Percentiles rank a stretch among this genome's conserved stretches.
Conservation (phyloP, 2,888 invertebrate species). For the Synanthedon myopaeformis region DNA sequence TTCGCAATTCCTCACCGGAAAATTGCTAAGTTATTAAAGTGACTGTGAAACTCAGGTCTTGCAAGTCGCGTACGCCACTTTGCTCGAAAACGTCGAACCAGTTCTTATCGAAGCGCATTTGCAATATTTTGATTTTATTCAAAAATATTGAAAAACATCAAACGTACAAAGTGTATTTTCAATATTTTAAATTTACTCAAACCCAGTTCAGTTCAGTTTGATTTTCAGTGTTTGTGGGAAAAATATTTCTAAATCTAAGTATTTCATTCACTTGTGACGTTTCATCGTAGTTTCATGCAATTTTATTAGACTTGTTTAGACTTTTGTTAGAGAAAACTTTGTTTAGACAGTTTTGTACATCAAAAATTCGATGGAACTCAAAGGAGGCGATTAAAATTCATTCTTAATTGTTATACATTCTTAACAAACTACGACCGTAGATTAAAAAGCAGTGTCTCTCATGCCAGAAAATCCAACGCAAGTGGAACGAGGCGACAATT, state of each 20-base stretch:
- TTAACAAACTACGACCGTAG: neutral
- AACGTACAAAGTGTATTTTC: no score
- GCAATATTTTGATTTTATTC: no score
- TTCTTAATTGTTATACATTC: neutral
- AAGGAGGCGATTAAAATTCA: neutral
- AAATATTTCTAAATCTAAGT: no score
- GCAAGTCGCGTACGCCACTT: neutral
- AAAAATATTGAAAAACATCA: no score
- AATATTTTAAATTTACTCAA: no score
- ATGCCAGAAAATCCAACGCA: constrained; percentile 5
- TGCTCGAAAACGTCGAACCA: neutral
- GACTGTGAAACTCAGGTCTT: neutral
- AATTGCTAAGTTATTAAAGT: neutral
- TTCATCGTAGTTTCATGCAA: no score
- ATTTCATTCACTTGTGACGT: no score
- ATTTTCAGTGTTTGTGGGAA: no score
- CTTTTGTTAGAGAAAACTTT: no score
- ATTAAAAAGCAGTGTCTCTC: constrained; percentile 9
- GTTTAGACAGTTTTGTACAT: neutral
- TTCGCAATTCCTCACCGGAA: neutral
- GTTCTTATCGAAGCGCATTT: no score
- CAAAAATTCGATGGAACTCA: neutral
- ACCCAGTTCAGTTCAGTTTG: no score
- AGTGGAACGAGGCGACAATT: constrained; percentile 7
- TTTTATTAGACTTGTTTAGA: no score